phyloP scores from a whole-genome alignment of 2,888 invertebrate species.

The Oxytorus armatus region DNA sequence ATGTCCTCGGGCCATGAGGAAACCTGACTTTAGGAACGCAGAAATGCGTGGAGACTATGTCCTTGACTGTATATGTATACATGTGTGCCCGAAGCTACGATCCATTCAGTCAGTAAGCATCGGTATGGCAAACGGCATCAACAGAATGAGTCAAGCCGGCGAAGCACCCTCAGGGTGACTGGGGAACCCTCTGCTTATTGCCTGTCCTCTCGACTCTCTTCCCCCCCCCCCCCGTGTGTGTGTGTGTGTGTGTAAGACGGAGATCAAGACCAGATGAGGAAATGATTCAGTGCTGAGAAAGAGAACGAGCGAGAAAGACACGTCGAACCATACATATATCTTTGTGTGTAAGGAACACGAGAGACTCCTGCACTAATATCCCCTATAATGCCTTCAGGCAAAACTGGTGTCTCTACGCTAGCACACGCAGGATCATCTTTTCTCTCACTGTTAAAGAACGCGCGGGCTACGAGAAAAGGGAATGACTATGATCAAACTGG shows the following conservation, averaged over 20 bases:
- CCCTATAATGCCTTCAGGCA: conserved; percentile 57
- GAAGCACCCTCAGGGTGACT: conserved; percentile 75
- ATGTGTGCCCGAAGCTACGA: conserved; percentile 58
- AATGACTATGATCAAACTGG: conserved; percentile 72
- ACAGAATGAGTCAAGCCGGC: conserved; percentile 73
- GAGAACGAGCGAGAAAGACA: conserved; percentile 46
- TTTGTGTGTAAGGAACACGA: conserved; percentile 23
- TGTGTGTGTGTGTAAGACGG: conserved; percentile 40
- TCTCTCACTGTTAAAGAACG: not conserved
- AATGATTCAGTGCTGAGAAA: conserved; percentile 55
- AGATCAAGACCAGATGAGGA: conserved; percentile 51
- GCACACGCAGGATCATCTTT: conserved; percentile 43
- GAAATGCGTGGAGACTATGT: conserved; percentile 35
- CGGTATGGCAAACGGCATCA: conserved; percentile 51
- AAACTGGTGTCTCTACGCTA: conserved; percentile 61
- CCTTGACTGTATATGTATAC: conserved; percentile 36
- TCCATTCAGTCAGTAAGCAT: conserved; percentile 54
- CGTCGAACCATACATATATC: conserved; percentile 11
- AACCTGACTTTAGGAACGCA: conserved; percentile 28
- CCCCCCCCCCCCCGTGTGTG: too few species aligned
- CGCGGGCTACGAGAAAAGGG: conserved; percentile 69
- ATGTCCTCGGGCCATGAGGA: conserved; percentile 57
- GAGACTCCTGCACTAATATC: conserved; percentile 55
- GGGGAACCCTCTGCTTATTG: conserved; percentile 73
- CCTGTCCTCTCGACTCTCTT: conserved; percentile 40